A percentile compares a stretch with the other conserved stretches of the same genome.
Evolutionary conservation across 1,140 invertebrate genomes (phyloP).

Genomic region (Drosophila obscura): DNA sequence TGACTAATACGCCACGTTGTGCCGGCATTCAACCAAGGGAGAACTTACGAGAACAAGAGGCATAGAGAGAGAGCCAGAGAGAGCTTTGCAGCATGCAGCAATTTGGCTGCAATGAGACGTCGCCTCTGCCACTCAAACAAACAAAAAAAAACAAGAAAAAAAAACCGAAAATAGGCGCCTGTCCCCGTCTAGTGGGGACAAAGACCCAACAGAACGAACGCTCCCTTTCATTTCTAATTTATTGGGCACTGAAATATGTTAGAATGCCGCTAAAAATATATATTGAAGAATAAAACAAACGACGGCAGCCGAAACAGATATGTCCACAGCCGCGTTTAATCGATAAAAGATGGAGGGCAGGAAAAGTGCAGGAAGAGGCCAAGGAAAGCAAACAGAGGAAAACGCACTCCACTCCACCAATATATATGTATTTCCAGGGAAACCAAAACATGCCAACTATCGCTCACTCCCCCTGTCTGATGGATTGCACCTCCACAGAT

Average conservation of each 20-base stretch:
- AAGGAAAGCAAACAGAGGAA: neutral
- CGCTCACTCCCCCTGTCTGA: constrained; percentile 20
- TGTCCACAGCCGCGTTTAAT: constrained; percentile 35
- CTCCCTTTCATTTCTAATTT: constrained; percentile 61
- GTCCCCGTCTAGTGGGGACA: constrained; percentile 28
- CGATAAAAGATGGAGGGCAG: constrained; percentile 30
- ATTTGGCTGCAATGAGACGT: constrained; percentile 42
- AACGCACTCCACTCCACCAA: neutral
- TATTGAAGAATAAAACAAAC: constrained; percentile 15
- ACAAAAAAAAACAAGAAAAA: constrained; percentile 4
- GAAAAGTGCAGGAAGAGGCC: constrained; percentile 5
- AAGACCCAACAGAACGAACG: constrained; percentile 44
- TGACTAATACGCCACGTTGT: constrained; percentile 63
- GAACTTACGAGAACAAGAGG: neutral
- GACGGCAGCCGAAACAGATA: neutral
- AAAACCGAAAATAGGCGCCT: constrained; percentile 47
- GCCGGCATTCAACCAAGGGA: constrained; percentile 29
- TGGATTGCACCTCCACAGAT: constrained; percentile 42
- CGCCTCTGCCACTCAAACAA: constrained; percentile 32
- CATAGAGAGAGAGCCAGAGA: constrained; percentile 1
- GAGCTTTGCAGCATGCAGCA: constrained; percentile 43
- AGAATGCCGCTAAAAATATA: constrained; percentile 56
- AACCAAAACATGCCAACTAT: constrained; percentile 22
- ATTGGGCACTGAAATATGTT: constrained; percentile 32
- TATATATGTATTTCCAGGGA: neutral